Conservation (phyloP, 2,797 vertebrate species). For the Diplodus sargus region DNA sequence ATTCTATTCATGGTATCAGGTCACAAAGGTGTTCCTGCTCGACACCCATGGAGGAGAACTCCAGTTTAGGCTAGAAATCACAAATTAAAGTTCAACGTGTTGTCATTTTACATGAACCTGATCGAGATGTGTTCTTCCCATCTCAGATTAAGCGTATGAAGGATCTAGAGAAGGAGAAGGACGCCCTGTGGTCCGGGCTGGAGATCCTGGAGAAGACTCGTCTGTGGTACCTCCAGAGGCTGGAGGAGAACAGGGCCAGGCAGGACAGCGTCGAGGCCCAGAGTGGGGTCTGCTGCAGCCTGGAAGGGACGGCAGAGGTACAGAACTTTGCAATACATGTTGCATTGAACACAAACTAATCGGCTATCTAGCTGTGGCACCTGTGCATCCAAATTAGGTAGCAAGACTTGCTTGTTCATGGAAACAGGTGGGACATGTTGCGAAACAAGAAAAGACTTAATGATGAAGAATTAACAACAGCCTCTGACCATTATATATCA, state of each 20-base stretch:
- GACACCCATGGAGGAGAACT: neutral
- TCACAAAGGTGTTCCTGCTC: neutral
- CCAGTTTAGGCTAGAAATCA: neutral
- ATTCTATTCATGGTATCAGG: neutral
- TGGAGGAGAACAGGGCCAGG: slow-evolving; percentile 74
- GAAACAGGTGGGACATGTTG: too few relatives aligned
- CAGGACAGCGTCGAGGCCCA: slow-evolving; percentile 37
- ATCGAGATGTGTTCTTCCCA: neutral
- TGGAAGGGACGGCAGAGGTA: slow-evolving; percentile 57
- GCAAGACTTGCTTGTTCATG: neutral
- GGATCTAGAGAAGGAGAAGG: slow-evolving; percentile 87
- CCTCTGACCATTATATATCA: neutral
- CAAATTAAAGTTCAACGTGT: neutral
- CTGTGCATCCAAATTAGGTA: neutral
- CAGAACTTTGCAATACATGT: neutral
- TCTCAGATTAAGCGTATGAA: slow-evolving; percentile 86
- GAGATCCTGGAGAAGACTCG: slow-evolving; percentile 84
- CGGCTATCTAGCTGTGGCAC: neutral
- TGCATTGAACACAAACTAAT: neutral
- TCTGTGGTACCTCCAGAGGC: slow-evolving; percentile 84
- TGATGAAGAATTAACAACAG: neutral
- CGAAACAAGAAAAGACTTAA: neutral
- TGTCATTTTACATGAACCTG: neutral
- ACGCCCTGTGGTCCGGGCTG: slow-evolving; percentile 86
- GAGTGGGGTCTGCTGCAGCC: neutral